phyloP scores from a whole-genome alignment of 1,140 invertebrate species.

The Mylabris phalerata region DNA sequence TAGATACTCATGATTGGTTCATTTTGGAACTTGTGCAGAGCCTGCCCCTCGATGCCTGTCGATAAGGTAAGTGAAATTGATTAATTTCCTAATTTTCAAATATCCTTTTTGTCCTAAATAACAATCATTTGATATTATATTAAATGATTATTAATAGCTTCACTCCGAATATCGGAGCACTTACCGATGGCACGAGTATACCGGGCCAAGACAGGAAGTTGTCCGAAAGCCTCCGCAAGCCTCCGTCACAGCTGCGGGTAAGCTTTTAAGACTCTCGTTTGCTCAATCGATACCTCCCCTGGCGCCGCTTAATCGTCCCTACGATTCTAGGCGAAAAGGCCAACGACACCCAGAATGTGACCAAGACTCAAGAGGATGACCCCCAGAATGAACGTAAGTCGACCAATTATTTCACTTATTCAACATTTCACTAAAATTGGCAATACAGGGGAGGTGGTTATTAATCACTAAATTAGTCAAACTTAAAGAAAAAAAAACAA shows the following conservation, averaged over 20 bases:
- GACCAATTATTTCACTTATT: background rate
- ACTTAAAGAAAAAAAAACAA: no score
- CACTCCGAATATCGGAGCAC: conserved; percentile 88
- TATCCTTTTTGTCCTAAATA: background rate
- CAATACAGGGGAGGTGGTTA: no score
- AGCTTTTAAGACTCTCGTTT: conserved; percentile 4
- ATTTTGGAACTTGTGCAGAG: conserved; percentile 89
- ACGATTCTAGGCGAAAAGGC: conserved; percentile 37
- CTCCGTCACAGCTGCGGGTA: conserved; percentile 46
- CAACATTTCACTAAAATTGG: no score
- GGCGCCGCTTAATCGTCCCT: conserved; percentile 38
- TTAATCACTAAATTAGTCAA: no score
- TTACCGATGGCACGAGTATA: conserved; percentile 88
- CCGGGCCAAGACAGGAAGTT: conserved; percentile 55
- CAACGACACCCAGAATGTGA: conserved; percentile 30
- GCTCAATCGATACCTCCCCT: conserved; percentile 19
- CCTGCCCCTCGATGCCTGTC: conserved; percentile 87
- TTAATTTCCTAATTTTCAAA: background rate
- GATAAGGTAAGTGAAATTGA: conserved; percentile 68
- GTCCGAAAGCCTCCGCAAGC: conserved; percentile 56
- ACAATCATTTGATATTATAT: background rate
- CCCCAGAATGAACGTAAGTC: conserved; percentile 30
- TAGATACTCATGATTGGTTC: conserved; percentile 77
- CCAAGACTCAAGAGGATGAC: conserved; percentile 23
- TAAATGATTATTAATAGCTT: conserved; percentile 52